Base-by-base conservation (phyloP, 2,888 invertebrate genomes). In the Drosophila parthenogenetica region DNA sequence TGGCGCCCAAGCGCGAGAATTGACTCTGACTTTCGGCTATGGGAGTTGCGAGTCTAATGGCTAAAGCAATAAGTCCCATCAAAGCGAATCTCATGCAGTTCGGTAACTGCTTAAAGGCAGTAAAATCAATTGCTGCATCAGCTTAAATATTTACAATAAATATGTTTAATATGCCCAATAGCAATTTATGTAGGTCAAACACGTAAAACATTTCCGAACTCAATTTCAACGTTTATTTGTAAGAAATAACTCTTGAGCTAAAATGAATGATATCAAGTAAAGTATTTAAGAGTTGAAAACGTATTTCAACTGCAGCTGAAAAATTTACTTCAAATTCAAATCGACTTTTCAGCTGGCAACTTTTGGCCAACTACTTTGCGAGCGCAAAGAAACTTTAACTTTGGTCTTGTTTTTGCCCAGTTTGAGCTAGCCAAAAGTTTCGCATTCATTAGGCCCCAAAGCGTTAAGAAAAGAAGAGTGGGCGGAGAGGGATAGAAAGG, bases 1-100 rank as follows among this genome's bases (percentile, higher is more conserved):
- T 82, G 81, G 84, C 84, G 81, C 73, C 79, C 78, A 78, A 73
- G 73, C 81, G 80, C 69, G 66, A 72, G 77, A 82, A 83, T 79
- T 82, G 76, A 79, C 78, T 79, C 55, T 63, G 63, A 50, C 71
- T 59, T 63, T 61, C 32, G 50, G 43, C 40, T 35, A 35, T 35
- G 35, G 29, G 58, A 60, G 57, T 14, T 62, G 58, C 2, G 58
- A 55, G 58, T 66, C 48, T 50, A 17, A 55, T 66, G 29, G 11
- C 58, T 14, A 51, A 51, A 35, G 22, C 53, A 39, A 32, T 43
- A 17, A 40, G 42, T 40, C 29, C n/a, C 5, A 7, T 17, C 35
- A 2, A 17, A 13, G 1, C 11, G 5, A 14, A 10, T 10, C 19
- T 19, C n/a, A 16, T 46, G 29, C 8, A 29, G 8, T 29, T 29